Evolutionary conservation across 2,113 vertebrate genomes (phyloP).

Genomic region (Cynoglossus semilaevis): DNA sequence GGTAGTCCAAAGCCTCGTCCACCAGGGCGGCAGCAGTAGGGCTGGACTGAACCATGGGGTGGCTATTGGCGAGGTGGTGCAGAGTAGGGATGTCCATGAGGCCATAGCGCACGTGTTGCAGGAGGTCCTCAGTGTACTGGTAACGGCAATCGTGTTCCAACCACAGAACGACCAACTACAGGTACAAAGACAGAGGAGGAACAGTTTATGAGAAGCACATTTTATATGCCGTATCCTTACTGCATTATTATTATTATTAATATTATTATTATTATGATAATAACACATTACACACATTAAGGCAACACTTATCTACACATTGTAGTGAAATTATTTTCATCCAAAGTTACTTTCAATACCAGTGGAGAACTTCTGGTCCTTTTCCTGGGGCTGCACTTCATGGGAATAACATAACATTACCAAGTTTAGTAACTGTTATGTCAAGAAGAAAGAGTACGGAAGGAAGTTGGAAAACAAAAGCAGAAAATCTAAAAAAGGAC

Average conservation of each 20-base stretch:
- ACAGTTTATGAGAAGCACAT: background rate
- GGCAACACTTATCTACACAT: too few relatives aligned
- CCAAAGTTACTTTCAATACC: too few relatives aligned
- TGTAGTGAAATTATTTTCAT: too few relatives aligned
- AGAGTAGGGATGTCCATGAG: constrained; percentile 90
- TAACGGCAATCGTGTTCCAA: constrained; percentile 89
- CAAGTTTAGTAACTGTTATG: too few relatives aligned
- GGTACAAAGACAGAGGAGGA: background rate
- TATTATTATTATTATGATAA: too few relatives aligned
- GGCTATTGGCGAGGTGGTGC: constrained; percentile 82
- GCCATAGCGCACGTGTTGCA: constrained; percentile 91
- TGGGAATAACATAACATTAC: too few relatives aligned
- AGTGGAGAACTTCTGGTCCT: too few relatives aligned
- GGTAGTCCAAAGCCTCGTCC: constrained; percentile 91
- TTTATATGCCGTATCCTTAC: too few relatives aligned
- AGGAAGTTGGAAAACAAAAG: background rate
- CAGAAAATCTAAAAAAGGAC: background rate
- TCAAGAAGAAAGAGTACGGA: background rate
- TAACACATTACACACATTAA: too few relatives aligned
- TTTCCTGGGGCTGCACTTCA: too few relatives aligned
- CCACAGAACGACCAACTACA: constrained; percentile 90
- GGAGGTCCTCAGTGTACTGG: constrained; percentile 89
- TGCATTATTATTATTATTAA: too few relatives aligned
- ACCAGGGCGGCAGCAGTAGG: constrained; percentile 84
- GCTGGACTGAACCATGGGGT: constrained; percentile 86